Base-by-base conservation (phyloP, 2,113 vertebrate genomes). In the Rhinichthys klamathensis region DNA sequence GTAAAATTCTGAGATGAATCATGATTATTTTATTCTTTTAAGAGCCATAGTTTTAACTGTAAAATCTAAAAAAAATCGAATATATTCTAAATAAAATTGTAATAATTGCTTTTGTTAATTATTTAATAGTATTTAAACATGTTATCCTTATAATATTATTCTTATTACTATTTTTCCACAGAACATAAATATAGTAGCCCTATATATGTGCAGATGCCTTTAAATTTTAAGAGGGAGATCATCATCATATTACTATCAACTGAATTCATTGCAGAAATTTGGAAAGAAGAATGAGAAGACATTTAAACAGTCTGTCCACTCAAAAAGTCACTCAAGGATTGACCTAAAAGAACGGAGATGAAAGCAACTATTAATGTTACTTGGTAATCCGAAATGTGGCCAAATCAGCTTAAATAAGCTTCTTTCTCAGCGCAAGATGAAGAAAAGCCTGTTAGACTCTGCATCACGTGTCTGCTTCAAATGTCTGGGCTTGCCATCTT, bases 381-480 rank as follows among this genome's bases (percentile, higher is more conserved):
- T 63, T 32, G 13, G 63, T 87, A 85, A 86, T 84, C 87, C 51
- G 16, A 46, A 84, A 73, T 79, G 49, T 74, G 86, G 77, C 75
- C 67, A 82, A 86, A 86, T 83, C 70, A 81, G 85, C 87, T 86
- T 75, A 84, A 30, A 80, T 15, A 82, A 56, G 41, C 8, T 13
- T 41, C 23, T 78, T 79, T 74, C 74, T 60, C 84, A 49, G 69
- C 4, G 12, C 12, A 25, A 79, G 46, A 77, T n/a, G 63, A 56
- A 73, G 58, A 65, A 51, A 82, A 86, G 67, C 74, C 81, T 51
- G 61, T 86, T 35, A 77, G 38, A 65, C 63, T 70, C 4, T 49
- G 35, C n/a, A 25, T 46, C 27, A 76, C 25, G 1, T 32, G n/a
- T 61, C 51, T 27, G 41, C 70, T 81, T 81, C 32, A 72, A 70